Conservation (phyloP, 2,888 invertebrate genomes). For the Morpho deidamia region DNA sequence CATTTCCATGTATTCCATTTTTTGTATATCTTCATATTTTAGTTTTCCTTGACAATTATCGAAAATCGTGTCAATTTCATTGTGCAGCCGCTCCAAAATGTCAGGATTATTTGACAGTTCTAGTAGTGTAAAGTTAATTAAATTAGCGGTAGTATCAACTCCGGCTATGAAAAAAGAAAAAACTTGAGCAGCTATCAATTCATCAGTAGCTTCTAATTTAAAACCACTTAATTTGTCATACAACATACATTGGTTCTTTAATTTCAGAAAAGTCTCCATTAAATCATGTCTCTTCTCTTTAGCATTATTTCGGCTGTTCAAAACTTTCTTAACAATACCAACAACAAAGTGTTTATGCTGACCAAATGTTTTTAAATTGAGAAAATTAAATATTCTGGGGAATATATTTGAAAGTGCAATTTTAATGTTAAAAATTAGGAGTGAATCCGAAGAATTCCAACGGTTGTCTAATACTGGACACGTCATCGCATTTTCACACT, state of each 20-base stretch:
- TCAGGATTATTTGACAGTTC: conserved; percentile 46
- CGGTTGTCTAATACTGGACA: conserved; percentile 51
- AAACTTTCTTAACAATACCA: conserved; percentile 42
- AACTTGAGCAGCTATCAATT: conserved; percentile 56
- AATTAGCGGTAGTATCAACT: conserved; percentile 53
- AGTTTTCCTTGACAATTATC: conserved; percentile 36
- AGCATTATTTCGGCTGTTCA: conserved; percentile 36
- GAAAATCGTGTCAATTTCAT: conserved; percentile 43
- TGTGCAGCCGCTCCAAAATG: conserved; percentile 40
- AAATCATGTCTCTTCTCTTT: conserved; percentile 42
- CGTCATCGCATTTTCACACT: conserved; percentile 46
- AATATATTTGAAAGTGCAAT: conserved; percentile 31
- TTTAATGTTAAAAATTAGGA: conserved; percentile 29
- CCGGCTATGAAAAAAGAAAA: conserved; percentile 65
- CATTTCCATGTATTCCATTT: conserved; percentile 49
- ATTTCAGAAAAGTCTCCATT: conserved; percentile 46
- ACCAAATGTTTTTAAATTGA: conserved; percentile 44
- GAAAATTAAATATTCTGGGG: conserved; percentile 36
- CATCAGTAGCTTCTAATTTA: conserved; percentile 33
- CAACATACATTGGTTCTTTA: conserved; percentile 31
- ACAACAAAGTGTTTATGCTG: conserved; percentile 50
- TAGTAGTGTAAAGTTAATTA: conserved; percentile 43
- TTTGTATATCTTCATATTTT: conserved; percentile 41
- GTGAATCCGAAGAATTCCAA: conserved; percentile 36
- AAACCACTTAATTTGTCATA: conserved; percentile 23